phyloP scores from a whole-genome alignment of 2,113 vertebrate species.

The Platycercus adscitus region DNA sequence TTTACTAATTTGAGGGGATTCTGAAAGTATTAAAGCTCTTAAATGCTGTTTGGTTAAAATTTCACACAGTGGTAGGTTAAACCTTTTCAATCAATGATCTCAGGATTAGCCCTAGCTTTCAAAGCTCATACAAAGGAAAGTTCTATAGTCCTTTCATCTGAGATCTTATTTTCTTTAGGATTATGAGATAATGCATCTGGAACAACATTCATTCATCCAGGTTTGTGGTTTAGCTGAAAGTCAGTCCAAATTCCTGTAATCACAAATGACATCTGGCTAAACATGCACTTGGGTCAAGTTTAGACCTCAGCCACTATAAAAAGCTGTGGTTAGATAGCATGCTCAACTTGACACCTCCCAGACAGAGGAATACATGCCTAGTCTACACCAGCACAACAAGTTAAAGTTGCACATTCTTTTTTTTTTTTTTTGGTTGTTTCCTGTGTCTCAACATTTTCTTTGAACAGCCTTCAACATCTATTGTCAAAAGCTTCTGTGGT shows the following conservation, averaged over 20 bases:
- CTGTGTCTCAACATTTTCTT: background rate
- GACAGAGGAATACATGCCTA: background rate
- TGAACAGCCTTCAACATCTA: background rate
- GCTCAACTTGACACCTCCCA: constrained; percentile 19
- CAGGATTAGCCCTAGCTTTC: constrained; percentile 49
- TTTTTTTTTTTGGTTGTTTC: background rate
- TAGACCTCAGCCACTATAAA: constrained; percentile 45
- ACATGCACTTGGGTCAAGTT: constrained; percentile 46
- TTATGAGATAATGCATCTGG: constrained; percentile 69
- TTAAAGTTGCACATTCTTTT: background rate
- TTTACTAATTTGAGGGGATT: constrained; percentile 16
- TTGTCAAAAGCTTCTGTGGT: background rate
- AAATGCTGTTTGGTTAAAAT: constrained; percentile 48
- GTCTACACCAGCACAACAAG: background rate
- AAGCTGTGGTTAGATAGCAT: background rate
- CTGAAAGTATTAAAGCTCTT: background rate
- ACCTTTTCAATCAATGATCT: constrained; percentile 19
- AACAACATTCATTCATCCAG: constrained; percentile 65
- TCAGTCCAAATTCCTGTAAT: constrained; percentile 50
- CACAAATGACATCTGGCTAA: constrained; percentile 49
- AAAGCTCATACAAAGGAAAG: constrained; percentile 39
- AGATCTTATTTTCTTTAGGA: constrained; percentile 66
- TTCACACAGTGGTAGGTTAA: constrained; percentile 40
- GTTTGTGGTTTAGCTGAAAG: constrained; percentile 55
- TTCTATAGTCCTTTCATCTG: constrained; percentile 56